Evolutionary conservation across 2,888 invertebrate species (phyloP).

Genomic region (Cistogaster globosa): DNA sequence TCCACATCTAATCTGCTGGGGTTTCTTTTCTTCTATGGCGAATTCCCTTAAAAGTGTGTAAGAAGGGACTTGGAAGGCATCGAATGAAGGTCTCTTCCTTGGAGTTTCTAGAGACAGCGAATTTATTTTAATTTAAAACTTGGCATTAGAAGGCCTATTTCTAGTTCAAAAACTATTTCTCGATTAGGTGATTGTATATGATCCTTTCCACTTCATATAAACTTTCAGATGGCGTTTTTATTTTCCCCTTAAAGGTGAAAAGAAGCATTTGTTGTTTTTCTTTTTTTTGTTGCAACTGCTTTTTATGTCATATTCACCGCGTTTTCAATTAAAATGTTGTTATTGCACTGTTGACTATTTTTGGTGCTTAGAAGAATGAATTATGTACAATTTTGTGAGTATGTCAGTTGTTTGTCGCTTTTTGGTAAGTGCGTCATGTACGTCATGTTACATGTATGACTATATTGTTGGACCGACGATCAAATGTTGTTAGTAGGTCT

Average conservation of each 20-base stretch:
- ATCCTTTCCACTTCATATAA: too few relatives aligned
- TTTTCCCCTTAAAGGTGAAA: constrained; percentile 22
- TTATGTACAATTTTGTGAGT: constrained; percentile 60
- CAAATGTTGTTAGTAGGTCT: constrained; percentile 69
- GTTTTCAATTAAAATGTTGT: constrained; percentile 32
- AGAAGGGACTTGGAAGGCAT: too few relatives aligned
- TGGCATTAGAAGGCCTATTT: too few relatives aligned
- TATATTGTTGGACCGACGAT: constrained; percentile 62
- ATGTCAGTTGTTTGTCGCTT: constrained; percentile 70
- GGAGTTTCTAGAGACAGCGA: too few relatives aligned
- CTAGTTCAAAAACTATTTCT: too few relatives aligned
- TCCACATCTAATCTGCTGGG: too few relatives aligned
- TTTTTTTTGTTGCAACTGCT: not conserved
- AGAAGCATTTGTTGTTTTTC: not conserved
- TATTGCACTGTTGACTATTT: constrained; percentile 47
- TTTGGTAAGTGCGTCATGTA: constrained; percentile 69
- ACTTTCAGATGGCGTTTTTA: not conserved
- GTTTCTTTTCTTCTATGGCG: too few relatives aligned
- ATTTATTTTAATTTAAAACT: too few relatives aligned
- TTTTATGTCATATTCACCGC: not conserved
- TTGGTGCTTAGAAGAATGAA: constrained; percentile 45
- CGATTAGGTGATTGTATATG: too few relatives aligned
- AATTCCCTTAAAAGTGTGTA: too few relatives aligned
- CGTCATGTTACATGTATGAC: constrained; percentile 68
- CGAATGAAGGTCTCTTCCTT: too few relatives aligned